Evolutionary conservation across 2,797 vertebrate genomes (phyloP).

Genomic region (Thalassophryne amazonica): DNA sequence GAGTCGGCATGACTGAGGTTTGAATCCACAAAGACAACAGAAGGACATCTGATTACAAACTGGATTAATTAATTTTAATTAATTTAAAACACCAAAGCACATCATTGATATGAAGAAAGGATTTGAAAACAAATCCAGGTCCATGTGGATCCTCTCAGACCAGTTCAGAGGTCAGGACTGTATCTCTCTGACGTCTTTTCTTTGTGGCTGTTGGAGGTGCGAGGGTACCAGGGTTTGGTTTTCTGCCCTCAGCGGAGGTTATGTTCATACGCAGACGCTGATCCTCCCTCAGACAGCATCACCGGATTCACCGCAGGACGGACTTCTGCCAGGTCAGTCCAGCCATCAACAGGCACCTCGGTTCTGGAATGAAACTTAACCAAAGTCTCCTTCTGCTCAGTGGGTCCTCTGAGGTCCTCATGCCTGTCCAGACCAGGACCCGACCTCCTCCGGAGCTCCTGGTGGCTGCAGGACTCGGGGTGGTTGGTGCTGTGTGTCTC

Average conservation of each 20-base stretch:
- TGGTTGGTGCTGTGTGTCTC: conserved; percentile 18
- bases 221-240: conserved; percentile 71
- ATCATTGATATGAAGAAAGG: too few species aligned
- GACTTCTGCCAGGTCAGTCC: conserved; percentile 33
- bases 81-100: too few species aligned
- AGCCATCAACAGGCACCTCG: not conserved
- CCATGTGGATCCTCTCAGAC: too few species aligned
- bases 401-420: not conserved
- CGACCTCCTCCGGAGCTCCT: not conserved
- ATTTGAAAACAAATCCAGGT: too few species aligned
- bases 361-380: fast-evolving
- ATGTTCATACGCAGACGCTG: conserved; percentile 60
- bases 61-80: too few species aligned
- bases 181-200: not conserved
- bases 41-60: too few species aligned
- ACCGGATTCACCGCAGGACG: not conserved
- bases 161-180: too few species aligned
- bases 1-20: too few species aligned
- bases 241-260: conserved; percentile 76
- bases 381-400: conserved; percentile 8
- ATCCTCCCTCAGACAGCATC: conserved; percentile 18
- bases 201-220: conserved; percentile 57
- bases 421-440: not conserved
- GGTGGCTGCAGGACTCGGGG: not conserved
- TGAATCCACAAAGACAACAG: too few species aligned